Evolutionary conservation across 2,113 vertebrate genomes (phyloP), one percentile per base, ranked within the genome.

Genomic region (Tragulus kanchil): DNA sequence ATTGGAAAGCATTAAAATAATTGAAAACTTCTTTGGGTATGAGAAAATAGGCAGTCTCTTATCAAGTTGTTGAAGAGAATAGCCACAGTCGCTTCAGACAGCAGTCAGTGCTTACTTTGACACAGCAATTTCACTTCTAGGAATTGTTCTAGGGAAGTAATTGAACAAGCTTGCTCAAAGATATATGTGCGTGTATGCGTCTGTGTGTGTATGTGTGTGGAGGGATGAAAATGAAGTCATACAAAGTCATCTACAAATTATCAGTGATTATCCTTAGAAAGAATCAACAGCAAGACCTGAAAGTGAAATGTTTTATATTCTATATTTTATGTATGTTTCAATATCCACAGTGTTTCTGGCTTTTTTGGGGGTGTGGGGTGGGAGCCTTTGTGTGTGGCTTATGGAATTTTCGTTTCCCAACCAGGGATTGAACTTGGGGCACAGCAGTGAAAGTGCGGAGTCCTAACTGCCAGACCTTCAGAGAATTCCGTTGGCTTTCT

Each of bases 1-100:
- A 54, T 61, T 78, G 23, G 59, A 86, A 82, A 58, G 95, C 62
- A n/a, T 42, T 92, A 62, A 92, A 83, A 61, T 84, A 59, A 83
- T 4, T 59, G 50, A 6, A 42, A 52, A 83, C 77, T 61, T 45
- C 31, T 13, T 67, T 45, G 19, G 6, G 13, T 65, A 17, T 61
- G 83, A 79, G 69, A 36, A 23, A 85, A 28, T n/a, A 85, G 54
- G 23, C 42, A 90, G 50, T 48, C 52, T 78, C 45, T 1, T 28
- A 84, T 8, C 23, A 67, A 64, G 28, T 54, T 84, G 71, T n/a
- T 94, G 52, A 59, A 6, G n/a, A 45, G 45, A 92, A 62, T 9
- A 88, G n/a, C 26, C 45, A 48, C 67, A 65, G 2, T 45, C 23
- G 64, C 56, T 83, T 73, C 62, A 19, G 48, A 69, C 6, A 16